phyloP scores from a whole-genome alignment of 2,797 vertebrate genomes.

The Tachyglossus aculeatus region DNA sequence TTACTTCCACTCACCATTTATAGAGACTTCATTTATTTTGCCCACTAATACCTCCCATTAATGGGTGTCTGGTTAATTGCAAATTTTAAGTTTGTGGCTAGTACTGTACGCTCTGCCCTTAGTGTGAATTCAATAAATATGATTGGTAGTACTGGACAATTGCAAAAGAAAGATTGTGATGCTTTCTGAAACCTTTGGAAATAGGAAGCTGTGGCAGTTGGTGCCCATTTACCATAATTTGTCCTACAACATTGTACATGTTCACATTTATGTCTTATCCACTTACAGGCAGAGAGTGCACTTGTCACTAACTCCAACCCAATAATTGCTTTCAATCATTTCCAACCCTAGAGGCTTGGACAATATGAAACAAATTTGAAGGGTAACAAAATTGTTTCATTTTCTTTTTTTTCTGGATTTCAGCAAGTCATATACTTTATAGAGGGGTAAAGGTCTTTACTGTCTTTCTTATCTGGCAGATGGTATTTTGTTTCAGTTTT shows the following conservation, averaged over 20 bases:
- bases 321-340: conserved; percentile 76
- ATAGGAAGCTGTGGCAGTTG: conserved; percentile 21
- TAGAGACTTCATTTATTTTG: not conserved
- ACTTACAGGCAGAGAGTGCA: conserved; percentile 63
- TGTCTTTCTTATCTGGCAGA: conserved; percentile 43
- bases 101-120: too few species aligned
- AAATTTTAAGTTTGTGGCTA: too few species aligned
- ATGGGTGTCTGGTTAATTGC: not conserved
- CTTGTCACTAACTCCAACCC: conserved; percentile 67
- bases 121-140: conserved; percentile 7
- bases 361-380: conserved; percentile 66
- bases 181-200: conserved; percentile 22
- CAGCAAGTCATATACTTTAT: conserved; percentile 35
- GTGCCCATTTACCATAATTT: conserved; percentile 46
- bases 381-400: conserved; percentile 57
- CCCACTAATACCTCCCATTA: not conserved
- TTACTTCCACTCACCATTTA: too few species aligned
- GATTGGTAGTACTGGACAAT: not conserved
- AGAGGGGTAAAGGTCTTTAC: conserved; percentile 46
- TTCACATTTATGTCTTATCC: conserved; percentile 62
- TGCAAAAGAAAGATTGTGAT: conserved; percentile 21
- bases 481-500: conserved; percentile 51
- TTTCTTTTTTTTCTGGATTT: conserved; percentile 50
- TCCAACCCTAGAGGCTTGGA: conserved; percentile 67
- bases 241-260: conserved; percentile 46